phyloP scores from a whole-genome alignment of 2,797 vertebrate genomes.

The Falco novaeseelandiae region DNA sequence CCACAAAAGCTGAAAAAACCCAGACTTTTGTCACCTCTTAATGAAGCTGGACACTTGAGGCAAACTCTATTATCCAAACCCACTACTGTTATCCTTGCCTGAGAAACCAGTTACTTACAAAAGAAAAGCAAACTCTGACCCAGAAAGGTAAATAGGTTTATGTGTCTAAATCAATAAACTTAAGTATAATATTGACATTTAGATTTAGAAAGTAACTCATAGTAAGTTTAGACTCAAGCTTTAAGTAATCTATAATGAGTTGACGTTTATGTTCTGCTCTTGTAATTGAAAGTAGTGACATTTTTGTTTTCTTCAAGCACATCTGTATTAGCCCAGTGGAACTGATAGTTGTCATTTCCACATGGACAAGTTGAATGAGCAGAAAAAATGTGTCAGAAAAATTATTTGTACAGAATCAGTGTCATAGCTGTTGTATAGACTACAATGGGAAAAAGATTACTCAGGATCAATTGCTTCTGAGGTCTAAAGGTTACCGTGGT shows the following conservation, averaged over 20 bases:
- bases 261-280: neutral
- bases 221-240: constrained; percentile 12
- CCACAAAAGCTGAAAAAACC: neutral
- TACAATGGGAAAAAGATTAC: neutral
- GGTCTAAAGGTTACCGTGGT: neutral
- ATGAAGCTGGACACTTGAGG: neutral
- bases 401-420: neutral
- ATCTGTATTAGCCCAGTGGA: neutral
- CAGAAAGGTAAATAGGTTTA: neutral
- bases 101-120: neutral
- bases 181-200: constrained; percentile 46
- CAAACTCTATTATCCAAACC: neutral
- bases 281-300: neutral
- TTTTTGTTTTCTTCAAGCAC: constrained; percentile 2
- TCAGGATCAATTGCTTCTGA: neutral
- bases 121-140: neutral
- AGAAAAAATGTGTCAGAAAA: neutral
- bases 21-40: neutral
- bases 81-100: neutral
- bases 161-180: constrained; percentile 14
- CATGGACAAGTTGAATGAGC: neutral
- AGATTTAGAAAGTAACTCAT: constrained; percentile 58
- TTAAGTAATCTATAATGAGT: constrained; percentile 22
- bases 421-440: neutral
- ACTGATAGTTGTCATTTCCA: neutral